Evolutionary conservation across 2,888 invertebrate genomes (phyloP).

Genomic region (Acrobeloides nanus): DNA sequence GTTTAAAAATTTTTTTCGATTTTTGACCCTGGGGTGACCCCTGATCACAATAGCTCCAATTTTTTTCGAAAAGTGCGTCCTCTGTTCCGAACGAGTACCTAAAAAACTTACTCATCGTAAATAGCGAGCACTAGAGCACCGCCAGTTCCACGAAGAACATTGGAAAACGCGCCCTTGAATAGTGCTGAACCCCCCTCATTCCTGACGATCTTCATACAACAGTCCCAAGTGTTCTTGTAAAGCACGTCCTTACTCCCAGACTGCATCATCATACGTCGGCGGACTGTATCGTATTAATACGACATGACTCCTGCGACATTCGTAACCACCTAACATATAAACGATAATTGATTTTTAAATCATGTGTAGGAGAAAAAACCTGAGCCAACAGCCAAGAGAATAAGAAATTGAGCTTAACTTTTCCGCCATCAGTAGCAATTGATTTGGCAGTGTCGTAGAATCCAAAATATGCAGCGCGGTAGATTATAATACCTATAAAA

Average conservation of each 20-base stretch:
- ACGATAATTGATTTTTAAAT: too few species aligned
- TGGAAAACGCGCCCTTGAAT: too few species aligned
- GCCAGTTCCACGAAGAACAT: too few species aligned
- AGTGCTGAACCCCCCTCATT: too few species aligned
- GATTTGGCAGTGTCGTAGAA: conserved; percentile 91
- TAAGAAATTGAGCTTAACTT: conserved; percentile 82
- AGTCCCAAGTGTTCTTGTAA: conserved; percentile 86
- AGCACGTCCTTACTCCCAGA: conserved; percentile 79
- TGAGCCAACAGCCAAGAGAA: conserved; percentile 74
- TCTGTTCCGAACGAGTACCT: too few species aligned
- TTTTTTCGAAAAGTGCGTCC: too few species aligned
- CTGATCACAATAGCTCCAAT: too few species aligned
- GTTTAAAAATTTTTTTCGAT: too few species aligned
- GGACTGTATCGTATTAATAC: conserved; percentile 85
- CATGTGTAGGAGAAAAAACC: too few species aligned
- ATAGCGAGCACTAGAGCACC: too few species aligned
- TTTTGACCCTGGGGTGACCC: too few species aligned
- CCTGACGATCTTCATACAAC: conserved; percentile 78
- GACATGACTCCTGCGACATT: conserved; percentile 78
- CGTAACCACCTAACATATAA: conserved; percentile 74
- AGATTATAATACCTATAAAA: conserved; percentile 77
- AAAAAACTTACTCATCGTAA: too few species aligned
- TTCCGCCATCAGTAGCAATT: conserved; percentile 78
- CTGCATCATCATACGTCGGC: conserved; percentile 98
- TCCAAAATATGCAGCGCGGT: conserved; percentile 89